These are phyloP conservation scores for Tenthredo notha DNA, from an alignment of 2,888 invertebrate genomes.

Conservation along the genomic window DNA sequence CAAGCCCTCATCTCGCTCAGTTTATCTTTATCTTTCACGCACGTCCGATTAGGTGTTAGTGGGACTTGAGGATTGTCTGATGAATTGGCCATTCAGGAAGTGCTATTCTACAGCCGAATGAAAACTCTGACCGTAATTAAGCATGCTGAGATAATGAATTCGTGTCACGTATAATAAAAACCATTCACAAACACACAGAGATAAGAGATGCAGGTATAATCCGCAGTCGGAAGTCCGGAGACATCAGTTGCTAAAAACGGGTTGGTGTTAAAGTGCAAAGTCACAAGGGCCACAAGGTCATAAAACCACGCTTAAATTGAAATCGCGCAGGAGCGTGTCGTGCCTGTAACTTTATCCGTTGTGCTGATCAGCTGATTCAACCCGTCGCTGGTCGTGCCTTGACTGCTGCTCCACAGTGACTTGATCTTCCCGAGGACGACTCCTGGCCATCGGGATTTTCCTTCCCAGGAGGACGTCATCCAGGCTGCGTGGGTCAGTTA, in stretches of 20 bases:
- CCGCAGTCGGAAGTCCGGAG: constrained; percentile 18
- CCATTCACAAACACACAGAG: constrained; percentile 42
- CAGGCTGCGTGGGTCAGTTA: constrained; percentile 72
- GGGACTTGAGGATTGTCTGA: background rate
- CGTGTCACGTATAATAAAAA: background rate
- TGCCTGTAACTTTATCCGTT: constrained; percentile 81
- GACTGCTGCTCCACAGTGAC: constrained; percentile 91
- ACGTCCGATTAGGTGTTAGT: constrained; percentile 22
- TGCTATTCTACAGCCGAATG: background rate
- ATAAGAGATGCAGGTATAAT: constrained; percentile 11
- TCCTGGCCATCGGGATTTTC: constrained; percentile 85
- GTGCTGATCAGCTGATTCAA: constrained; percentile 86
- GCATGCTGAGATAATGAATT: background rate
- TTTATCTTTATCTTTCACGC: background rate
- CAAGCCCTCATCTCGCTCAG: background rate
- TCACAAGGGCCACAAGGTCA: constrained; percentile 51
- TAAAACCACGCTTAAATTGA: constrained; percentile 57
- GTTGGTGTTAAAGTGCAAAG: constrained; percentile 35
- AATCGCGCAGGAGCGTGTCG: constrained; percentile 69
- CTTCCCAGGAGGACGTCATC: constrained; percentile 79
- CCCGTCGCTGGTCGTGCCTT: constrained; percentile 86
- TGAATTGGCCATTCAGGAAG: background rate
- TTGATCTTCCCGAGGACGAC: constrained; percentile 93
- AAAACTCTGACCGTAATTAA: constrained; percentile 17
- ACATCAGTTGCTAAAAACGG: constrained; percentile 14